Base-by-base conservation (phyloP, 1,140 invertebrate species). In the Ridgeia piscesae region DNA sequence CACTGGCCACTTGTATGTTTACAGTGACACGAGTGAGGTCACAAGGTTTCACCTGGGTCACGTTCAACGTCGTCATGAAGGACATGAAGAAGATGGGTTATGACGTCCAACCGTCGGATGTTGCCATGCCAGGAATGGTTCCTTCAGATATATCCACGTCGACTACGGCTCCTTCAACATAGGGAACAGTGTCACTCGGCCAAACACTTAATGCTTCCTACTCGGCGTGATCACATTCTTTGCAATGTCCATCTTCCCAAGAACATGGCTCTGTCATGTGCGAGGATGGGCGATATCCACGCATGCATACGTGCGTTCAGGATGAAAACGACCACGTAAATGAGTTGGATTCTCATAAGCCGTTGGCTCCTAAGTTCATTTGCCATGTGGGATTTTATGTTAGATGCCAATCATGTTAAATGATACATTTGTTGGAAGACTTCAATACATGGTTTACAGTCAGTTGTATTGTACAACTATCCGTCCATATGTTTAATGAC, bases 81-180 rank as follows among this genome's bases (percentile, higher is more conserved):
- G 97, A 98, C 95, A 96, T 98, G 94, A 96, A 96, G 94, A 97
- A 97, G 95, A 95, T 97, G 88, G 97, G 97, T 14, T 97, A 97
- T 94, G 95, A 96, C 93, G 93, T 95, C 2, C 94, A 94, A 34
- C 95, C 95, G 91, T 95, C 95, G 34, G 91, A 92, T 92, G 91
- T 88, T 34, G 33, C 91, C 14, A 77, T 88, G 50, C 17, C 91
- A 27, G 89, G 33, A 42, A 33, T n/a, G 2, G 89, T 34, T n/a
- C 34, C 34, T n/a, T 34, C 34, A 34, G 89, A 34, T n/a, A 21
- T 42, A 21, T 42, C 35, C 31, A 90, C 89, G 4, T 34, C 89
- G 9, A 90, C 89, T 34, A 90, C 89, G 34, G 89, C 89, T 90
- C 89, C 89, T 27, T 33, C 34, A 34, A 34, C 89, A 90, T 90